Base-by-base conservation (phyloP, 1,140 invertebrate genomes). In the Drosophila novamexicana region DNA sequence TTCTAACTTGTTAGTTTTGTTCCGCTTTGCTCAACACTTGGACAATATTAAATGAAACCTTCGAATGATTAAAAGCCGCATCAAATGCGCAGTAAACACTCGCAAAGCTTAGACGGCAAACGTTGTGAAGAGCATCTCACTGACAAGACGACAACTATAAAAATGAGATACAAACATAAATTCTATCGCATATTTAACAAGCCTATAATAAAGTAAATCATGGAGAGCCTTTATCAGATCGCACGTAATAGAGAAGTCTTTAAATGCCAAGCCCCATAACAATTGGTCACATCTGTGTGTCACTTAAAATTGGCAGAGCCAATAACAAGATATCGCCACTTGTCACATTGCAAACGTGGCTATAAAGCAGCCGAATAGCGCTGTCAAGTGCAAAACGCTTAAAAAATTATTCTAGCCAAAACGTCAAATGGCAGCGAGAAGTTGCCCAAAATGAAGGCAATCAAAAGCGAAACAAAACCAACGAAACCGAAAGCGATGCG, bases 311-410 rank as follows among this genome's bases (percentile, higher is more conserved):
- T 34, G 22, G 18, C 56, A 70, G 52, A 74, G 65, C 65, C 69
- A 84, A 83, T 74, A 71, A 62, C 65, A 70, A 65, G 66, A 61
- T 54, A 73, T 54, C 61, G 39, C n/a, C 52, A 49, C 39, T 52
- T 49, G 61, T 62, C 40, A 32, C 61, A 42, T 39, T 65, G 52
- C 56, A 39, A 73, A 79, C 53, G 63, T 77, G 78, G 75, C 71
- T 54, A 61, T 81, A 69, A 85, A 65, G 70, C 47, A 61, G 59
- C 29, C 45, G n/a, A 56, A 58, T 8, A 44, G 36, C 53, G 75
- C 78, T 47, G 78, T 77, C 82, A 89, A 89, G 84, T 89, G 77
- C 81, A 89, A 79, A 90, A 42, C 75, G 71, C 68, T 89, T 78
- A 71, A 75, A 75, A 68, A 54, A 66, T 77, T 73, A 89, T 89